phyloP scores from a whole-genome alignment of 2,797 vertebrate genomes.

The Echeneis naucrates region DNA sequence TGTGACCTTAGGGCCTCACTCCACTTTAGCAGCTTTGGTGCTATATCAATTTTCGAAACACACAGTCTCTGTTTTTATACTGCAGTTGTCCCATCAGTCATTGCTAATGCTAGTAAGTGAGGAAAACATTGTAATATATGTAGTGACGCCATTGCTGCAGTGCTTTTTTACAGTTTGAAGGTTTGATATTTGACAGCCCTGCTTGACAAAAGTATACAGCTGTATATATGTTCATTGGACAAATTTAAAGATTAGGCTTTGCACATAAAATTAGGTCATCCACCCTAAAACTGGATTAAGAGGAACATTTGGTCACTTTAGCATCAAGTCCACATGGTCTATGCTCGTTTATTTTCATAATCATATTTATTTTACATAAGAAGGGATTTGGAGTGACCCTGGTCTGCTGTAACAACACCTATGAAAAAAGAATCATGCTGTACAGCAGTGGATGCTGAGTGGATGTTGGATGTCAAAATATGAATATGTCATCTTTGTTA shows the following conservation, averaged over 20 bases:
- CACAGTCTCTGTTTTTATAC: not conserved
- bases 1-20: not conserved
- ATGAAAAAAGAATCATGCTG: constrained; percentile 1
- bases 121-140: not conserved
- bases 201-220: too few species aligned
- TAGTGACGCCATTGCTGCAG: not conserved
- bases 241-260: not conserved
- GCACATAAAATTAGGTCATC: not conserved
- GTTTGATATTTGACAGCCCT: not conserved
- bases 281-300: not conserved
- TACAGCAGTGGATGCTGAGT: constrained; percentile 1
- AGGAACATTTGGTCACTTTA: not conserved
- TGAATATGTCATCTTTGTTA: not conserved
- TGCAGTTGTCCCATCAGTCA: not conserved
- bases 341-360: not conserved
- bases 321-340: not conserved
- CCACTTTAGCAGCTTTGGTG: not conserved
- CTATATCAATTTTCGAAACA: not conserved
- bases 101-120: not conserved
- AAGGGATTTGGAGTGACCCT: not conserved
- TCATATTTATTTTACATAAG: not conserved
- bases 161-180: not conserved
- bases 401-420: not conserved
- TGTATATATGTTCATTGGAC: not conserved
- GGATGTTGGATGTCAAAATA: not conserved